phyloP scores from a whole-genome alignment of 2,113 vertebrate genomes.

The Bungarus multicinctus region DNA sequence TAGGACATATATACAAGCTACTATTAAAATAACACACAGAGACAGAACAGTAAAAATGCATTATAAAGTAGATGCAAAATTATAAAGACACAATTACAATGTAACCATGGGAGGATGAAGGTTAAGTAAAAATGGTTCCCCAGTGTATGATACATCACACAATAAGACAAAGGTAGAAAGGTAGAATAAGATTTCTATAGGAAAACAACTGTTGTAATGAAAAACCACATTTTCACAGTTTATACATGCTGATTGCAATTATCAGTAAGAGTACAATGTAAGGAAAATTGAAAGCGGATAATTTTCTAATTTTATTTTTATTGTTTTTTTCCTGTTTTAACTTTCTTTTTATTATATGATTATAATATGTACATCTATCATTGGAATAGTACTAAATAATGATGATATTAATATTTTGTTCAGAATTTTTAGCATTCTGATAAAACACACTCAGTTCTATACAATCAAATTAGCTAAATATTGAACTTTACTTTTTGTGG shows the following conservation, averaged over 20 bases:
- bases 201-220: background rate
- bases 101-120: background rate
- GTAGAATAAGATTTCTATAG: background rate
- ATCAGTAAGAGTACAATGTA: background rate
- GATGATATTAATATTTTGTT: background rate
- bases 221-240: background rate
- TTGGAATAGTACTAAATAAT: background rate
- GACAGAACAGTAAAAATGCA: background rate
- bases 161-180: background rate
- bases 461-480: background rate
- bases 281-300: background rate
- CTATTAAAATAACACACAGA: background rate
- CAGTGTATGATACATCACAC: background rate
- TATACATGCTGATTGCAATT: background rate
- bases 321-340: background rate
- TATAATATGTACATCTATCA: background rate
- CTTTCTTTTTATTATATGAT: background rate
- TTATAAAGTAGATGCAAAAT: background rate
- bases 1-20: background rate
- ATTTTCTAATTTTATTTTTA: background rate
- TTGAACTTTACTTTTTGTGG: background rate
- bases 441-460: background rate
- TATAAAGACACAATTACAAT: background rate
- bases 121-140: background rate
- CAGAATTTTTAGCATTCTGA: background rate